Conservation (phyloP, 1,140 invertebrate genomes). For the Drosophila miranda region DNA sequence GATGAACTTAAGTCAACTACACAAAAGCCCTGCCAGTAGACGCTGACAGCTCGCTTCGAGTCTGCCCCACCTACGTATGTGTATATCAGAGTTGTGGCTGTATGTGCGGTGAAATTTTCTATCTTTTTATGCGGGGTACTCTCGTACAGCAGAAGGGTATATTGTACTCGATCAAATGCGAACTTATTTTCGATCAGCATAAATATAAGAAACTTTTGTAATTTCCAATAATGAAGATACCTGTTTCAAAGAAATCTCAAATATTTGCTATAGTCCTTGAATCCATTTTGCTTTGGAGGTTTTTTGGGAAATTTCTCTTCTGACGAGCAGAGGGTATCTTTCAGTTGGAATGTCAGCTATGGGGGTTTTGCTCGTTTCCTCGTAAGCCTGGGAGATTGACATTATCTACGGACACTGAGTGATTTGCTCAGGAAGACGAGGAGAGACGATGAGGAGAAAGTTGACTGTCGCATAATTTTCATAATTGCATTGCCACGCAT, state of each 20-base stretch:
- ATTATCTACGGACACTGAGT: conserved; percentile 51
- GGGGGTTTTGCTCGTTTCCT: neutral
- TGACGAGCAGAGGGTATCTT: too few species aligned
- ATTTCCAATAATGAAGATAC: too few species aligned
- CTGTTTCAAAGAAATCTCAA: too few species aligned
- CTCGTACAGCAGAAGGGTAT: too few species aligned
- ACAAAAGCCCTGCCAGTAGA: conserved; percentile 64
- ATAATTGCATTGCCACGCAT: conserved; percentile 71
- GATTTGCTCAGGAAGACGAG: conserved; percentile 37
- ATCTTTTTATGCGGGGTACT: conserved; percentile 5
- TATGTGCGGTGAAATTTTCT: conserved; percentile 27
- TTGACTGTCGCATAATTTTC: conserved; percentile 58
- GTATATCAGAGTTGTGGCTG: conserved; percentile 9
- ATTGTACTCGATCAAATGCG: too few species aligned
- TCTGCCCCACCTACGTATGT: conserved; percentile 11
- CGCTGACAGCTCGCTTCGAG: conserved; percentile 38
- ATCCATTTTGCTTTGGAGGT: too few species aligned
- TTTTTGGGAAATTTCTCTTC: too few species aligned
- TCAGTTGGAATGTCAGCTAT: too few species aligned
- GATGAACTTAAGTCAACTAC: conserved; percentile 55
- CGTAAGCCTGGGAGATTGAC: conserved; percentile 37
- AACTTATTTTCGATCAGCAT: too few species aligned
- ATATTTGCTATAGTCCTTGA: too few species aligned
- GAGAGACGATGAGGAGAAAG: neutral
- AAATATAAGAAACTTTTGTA: too few species aligned